These are phyloP conservation scores for Caenorhabditis doughertyi DNA, from an alignment of 2,888 invertebrate species.

Conservation along the genomic window DNA sequence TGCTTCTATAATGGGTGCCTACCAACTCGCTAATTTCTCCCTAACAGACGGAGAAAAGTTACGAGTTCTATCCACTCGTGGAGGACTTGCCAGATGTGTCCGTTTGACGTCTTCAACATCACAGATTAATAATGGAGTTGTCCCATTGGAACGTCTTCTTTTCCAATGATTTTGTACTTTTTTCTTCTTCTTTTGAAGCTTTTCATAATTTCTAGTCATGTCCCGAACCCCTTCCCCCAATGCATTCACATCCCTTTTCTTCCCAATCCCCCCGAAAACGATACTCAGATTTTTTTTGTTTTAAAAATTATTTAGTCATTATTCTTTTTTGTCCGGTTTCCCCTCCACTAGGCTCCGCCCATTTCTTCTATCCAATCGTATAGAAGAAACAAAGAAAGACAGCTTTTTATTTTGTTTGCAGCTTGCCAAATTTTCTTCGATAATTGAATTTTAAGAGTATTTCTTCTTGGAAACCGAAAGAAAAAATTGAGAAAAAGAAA, in stretches of 20 bases:
- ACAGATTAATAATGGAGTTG: constrained; percentile 63
- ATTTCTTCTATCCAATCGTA: background rate
- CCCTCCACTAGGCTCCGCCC: background rate
- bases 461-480: constrained; percentile 60
- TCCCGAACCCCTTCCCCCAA: background rate
- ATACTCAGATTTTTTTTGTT: background rate
- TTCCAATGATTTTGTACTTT: constrained; percentile 16
- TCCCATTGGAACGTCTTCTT: constrained; percentile 58
- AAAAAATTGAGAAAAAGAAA: background rate
- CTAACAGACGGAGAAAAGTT: constrained; percentile 71
- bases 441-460: background rate
- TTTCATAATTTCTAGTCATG: background rate
- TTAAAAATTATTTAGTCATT: background rate
- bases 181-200: constrained; percentile 2
- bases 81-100: constrained; percentile 67
- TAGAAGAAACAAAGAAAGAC: background rate
- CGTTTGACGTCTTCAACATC: constrained; percentile 46
- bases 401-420: background rate
- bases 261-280: background rate
- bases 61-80: constrained; percentile 72
- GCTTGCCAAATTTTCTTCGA: background rate
- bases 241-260: background rate
- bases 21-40: constrained; percentile 53
- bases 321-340: background rate
- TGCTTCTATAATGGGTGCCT: constrained; percentile 35